A percentile compares a stretch with the other conserved stretches of the same genome.
phyloP scores from a whole-genome alignment of 2,797 vertebrate species.

The Falco peregrinus region DNA sequence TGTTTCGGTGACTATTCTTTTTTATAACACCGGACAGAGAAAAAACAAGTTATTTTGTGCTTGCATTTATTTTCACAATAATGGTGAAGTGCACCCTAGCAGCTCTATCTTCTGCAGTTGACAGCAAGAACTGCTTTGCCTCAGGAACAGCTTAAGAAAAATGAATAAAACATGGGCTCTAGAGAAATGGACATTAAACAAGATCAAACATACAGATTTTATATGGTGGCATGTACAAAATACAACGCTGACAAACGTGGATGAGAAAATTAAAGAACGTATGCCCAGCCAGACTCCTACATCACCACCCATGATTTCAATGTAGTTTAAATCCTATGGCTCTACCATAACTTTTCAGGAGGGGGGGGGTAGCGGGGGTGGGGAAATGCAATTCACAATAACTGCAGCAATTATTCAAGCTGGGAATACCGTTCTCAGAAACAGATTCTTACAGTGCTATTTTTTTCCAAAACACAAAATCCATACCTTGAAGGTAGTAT shows the following conservation, averaged over 20 bases:
- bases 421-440: neutral
- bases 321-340: neutral
- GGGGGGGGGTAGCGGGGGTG: no score
- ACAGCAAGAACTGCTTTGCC: neutral
- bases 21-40: neutral
- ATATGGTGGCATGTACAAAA: neutral
- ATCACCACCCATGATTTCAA: neutral
- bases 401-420: neutral
- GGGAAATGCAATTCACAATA: neutral
- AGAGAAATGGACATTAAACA: neutral
- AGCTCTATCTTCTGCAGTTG: neutral
- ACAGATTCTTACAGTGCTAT: neutral
- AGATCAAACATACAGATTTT: neutral
- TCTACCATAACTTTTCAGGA: neutral
- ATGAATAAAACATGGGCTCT: neutral
- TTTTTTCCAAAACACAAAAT: neutral
- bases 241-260: neutral
- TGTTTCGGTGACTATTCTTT: neutral
- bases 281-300: neutral
- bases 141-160: neutral
- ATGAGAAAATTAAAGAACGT: neutral
- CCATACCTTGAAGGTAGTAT: neutral
- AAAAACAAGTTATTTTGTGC: neutral
- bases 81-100: neutral
- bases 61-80: neutral